phyloP scores from a whole-genome alignment of 2,797 vertebrate genomes.

The Cygnus olor region DNA sequence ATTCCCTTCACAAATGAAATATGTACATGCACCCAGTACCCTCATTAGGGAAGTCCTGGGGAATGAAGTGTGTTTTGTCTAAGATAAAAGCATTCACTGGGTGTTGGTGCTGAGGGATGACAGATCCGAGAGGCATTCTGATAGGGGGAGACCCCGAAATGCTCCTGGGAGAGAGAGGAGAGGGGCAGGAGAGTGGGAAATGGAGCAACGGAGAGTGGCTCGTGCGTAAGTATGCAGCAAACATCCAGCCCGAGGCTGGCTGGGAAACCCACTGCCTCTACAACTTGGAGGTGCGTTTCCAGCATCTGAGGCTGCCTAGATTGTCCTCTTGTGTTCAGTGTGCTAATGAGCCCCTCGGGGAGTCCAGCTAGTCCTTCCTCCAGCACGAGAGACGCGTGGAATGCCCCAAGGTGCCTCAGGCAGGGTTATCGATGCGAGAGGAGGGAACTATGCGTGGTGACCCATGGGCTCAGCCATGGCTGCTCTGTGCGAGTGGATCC shows the following conservation, averaged over 20 bases:
- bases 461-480: background rate
- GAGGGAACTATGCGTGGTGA: background rate
- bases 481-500: background rate
- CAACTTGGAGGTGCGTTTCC: background rate
- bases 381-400: background rate
- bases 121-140: background rate
- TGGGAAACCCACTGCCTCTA: background rate
- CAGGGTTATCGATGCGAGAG: background rate
- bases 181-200: background rate
- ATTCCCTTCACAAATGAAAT: constrained; percentile 66
- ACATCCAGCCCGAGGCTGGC: background rate
- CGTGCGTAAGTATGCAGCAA: background rate
- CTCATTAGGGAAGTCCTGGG: constrained; percentile 59
- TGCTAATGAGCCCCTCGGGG: constrained; percentile 48
- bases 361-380: background rate
- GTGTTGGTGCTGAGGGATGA: background rate
- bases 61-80: constrained; percentile 50
- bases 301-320: background rate
- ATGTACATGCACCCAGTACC: constrained; percentile 46
- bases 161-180: background rate
- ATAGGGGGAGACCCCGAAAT: background rate
- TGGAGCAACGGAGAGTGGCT: background rate
- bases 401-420: accelerated
- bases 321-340: constrained; percentile 31
- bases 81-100: constrained; percentile 39